Base-by-base conservation (phyloP, 1,140 invertebrate species). In the Macrocentrus cingulum region DNA sequence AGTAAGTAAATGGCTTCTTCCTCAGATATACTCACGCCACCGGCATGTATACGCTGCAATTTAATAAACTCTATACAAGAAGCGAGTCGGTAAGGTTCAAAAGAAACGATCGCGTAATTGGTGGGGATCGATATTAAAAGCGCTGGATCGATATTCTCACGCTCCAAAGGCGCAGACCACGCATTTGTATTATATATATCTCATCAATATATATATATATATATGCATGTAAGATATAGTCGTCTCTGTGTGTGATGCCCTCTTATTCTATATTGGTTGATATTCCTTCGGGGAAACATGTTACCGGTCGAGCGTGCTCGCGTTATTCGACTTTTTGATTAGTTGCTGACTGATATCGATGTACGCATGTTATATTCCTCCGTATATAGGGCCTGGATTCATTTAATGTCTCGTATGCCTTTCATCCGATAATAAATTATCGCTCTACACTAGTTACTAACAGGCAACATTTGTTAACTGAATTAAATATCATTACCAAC, bases 391-490 rank as follows among this genome's bases (percentile, higher is more conserved):
- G 15, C 32, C 39, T 34, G 18, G 6, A 36, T 18, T 13, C 3
- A 13, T 37, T 18, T 36, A 20, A 29, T 51, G 34, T 16, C 20
- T 52, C 9, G 8, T 39, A 11, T 5, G 13, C 19, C 15, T 37
- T 52, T 37, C 4, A 16, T 6, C 22, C 46, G 53, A 61, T 56
- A 61, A 70, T 71, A 70, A 71, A 68, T 70, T 63, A 70, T 71
- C 62, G 56, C 62, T 62, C 66, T 6, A 66, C 56, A 64, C 59
- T 49, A 37, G 64, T 63, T 37, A 36, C 63, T 70, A 65, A 64
- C 66, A 53, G 32, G 46, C 64, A 53, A 67, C 70, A 71, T 67
- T 70, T 70, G 69, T 71, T 71, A 68, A 71, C 69, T 70, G 64
- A 58, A 66, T 66, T 5, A 29, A 29, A 5, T 29, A 29, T 29